phyloP scores from a whole-genome alignment of 2,797 vertebrate genomes.

The Leuciscus waleckii region DNA sequence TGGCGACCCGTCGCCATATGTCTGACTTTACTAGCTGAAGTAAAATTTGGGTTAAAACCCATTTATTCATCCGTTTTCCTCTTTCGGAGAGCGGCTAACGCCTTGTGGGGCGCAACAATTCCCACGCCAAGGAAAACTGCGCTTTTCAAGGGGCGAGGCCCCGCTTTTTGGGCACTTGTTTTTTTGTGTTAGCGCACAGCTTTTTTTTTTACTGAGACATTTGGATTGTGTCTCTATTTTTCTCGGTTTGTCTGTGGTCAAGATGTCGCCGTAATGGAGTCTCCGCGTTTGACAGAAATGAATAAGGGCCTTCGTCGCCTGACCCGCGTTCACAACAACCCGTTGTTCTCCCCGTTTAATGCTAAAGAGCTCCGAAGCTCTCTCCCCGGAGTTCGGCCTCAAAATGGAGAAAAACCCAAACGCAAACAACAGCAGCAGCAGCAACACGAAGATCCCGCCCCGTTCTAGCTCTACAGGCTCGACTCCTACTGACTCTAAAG shows the following conservation, averaged over 20 bases:
- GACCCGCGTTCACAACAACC: constrained; percentile 80
- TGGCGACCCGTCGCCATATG: constrained; percentile 97
- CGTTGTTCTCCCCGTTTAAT: constrained; percentile 76
- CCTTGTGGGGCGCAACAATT: constrained; percentile 69
- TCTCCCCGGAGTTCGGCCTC: constrained; percentile 84
- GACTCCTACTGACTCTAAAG: constrained; percentile 89
- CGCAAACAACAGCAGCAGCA: constrained; percentile 75
- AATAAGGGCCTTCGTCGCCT: constrained; percentile 88
- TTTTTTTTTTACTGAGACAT: constrained; percentile 74
- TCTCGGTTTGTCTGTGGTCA: constrained; percentile 75
- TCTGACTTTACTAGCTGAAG: constrained; percentile 51
- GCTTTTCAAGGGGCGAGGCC: constrained; percentile 73
- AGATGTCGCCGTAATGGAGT: constrained; percentile 98
- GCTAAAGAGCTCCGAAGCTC: constrained; percentile 78
- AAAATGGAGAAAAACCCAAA: constrained; percentile 84
- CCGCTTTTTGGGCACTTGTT: constrained; percentile 73
- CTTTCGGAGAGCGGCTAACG: constrained; percentile 67
- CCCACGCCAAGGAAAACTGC: constrained; percentile 57
- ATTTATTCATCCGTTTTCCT: constrained; percentile 69
- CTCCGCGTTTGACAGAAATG: constrained; percentile 91
- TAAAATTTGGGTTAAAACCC: constrained; percentile 62
- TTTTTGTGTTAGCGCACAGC: constrained; percentile 55
- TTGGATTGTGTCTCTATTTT: constrained; percentile 78
- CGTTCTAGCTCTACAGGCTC: constrained; percentile 90
- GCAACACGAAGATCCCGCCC: constrained; percentile 82